Evolutionary conservation across 2,113 vertebrate genomes (phyloP).

Genomic region (Eupsittula cactorum): DNA sequence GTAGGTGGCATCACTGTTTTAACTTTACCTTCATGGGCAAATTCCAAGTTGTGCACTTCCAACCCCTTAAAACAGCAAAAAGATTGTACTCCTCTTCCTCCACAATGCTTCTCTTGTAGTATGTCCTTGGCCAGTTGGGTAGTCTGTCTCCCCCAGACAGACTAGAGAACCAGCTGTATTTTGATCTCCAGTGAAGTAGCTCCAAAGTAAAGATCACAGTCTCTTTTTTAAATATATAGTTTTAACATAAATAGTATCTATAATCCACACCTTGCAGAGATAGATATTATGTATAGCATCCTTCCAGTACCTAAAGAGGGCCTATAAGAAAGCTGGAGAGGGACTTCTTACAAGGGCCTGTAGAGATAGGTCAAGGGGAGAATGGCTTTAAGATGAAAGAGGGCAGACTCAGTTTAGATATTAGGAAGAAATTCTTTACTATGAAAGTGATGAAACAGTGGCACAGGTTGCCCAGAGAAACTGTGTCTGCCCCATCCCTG

Average conservation of each 20-base stretch:
- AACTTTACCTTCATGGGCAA: background rate
- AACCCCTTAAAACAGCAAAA: background rate
- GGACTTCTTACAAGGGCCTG: background rate
- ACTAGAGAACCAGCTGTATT: background rate
- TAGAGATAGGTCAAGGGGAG: background rate
- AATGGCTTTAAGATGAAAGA: background rate
- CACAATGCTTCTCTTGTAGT: background rate
- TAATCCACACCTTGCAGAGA: background rate
- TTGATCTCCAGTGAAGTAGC: background rate
- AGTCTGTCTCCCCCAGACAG: background rate
- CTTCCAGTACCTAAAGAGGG: background rate
- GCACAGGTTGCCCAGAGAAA: background rate
- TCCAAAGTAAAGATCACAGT: background rate
- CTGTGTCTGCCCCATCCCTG: background rate
- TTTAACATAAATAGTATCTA: background rate
- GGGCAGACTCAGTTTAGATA: rapidly evolving
- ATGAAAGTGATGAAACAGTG: no score
- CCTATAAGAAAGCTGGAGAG: background rate
- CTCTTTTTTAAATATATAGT: background rate
- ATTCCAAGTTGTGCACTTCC: background rate
- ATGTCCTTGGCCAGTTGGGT: background rate
- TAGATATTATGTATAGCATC: background rate
- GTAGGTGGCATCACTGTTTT: background rate
- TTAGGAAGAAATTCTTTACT: background rate
- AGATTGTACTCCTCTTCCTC: background rate